Conservation (phyloP, 2,888 invertebrate genomes). For the Creontiades dilutus region DNA sequence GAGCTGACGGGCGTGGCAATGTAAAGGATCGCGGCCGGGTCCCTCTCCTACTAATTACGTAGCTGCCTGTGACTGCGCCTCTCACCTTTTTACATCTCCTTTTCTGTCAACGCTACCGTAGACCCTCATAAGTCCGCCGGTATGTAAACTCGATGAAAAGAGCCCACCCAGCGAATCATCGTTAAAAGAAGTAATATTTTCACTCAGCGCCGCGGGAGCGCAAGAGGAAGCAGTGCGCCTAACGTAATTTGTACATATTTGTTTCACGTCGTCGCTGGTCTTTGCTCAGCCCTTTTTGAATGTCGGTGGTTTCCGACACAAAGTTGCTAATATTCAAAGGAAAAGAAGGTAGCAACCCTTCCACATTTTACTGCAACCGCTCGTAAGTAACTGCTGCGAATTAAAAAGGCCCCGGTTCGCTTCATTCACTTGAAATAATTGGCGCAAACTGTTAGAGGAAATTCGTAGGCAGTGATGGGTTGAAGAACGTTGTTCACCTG, state of each 20-base stretch:
- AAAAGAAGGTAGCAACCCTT: neutral
- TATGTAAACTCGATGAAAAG: conserved; percentile 1
- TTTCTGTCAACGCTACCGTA: neutral
- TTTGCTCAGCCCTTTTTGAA: neutral
- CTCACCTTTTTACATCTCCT: neutral
- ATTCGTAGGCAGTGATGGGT: too few species aligned
- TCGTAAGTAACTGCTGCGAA: too few species aligned
- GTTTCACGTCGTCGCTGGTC: neutral
- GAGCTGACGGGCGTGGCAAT: too few species aligned
- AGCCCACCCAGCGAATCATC: neutral
- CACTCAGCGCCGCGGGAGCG: neutral
- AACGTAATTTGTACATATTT: neutral
- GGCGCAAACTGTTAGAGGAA: too few species aligned
- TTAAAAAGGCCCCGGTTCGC: too few species aligned
- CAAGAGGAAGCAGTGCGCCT: neutral
- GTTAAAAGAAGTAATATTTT: neutral
- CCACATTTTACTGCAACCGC: too few species aligned
- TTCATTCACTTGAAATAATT: too few species aligned
- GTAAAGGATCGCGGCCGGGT: too few species aligned
- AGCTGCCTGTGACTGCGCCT: neutral
- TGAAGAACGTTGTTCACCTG: too few species aligned
- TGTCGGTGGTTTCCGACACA: neutral
- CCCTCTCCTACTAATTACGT: neutral
- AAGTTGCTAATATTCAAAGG: neutral
- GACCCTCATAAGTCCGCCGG: neutral